Conservation (phyloP, 35 echinoderm and acorn worm genomes). For the Lytechinus variegatus region DNA sequence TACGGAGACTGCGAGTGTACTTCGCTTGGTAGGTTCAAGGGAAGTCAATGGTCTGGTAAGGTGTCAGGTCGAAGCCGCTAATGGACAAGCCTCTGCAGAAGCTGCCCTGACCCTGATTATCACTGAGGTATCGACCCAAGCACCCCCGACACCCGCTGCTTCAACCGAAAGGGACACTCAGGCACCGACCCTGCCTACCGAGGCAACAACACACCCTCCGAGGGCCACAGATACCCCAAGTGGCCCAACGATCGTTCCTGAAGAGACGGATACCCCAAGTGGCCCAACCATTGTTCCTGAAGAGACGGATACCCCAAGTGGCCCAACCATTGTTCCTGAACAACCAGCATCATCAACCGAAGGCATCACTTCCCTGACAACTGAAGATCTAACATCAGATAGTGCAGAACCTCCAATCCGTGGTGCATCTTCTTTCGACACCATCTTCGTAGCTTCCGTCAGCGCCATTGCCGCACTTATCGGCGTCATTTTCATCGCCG, state of each 20-base stretch:
- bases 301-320: background rate
- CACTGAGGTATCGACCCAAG: background rate
- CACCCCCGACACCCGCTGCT: background rate
- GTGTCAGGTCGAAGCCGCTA: constrained; percentile 54
- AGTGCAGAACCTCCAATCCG: background rate
- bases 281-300: background rate
- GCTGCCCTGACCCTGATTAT: constrained; percentile 25
- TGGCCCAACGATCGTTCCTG: background rate
- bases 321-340: background rate
- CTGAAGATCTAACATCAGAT: background rate
- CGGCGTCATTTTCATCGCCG: constrained; percentile 20
- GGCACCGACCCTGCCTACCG: background rate
- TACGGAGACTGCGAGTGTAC: background rate
- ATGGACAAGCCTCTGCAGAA: constrained; percentile 30
- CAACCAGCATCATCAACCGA: background rate
- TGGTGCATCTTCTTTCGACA: background rate
- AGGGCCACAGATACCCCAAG: background rate
- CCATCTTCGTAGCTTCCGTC: constrained; percentile 32
- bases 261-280: background rate
- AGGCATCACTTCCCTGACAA: background rate
- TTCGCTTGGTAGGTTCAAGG: constrained; percentile 34
- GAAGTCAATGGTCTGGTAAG: constrained; percentile 25
- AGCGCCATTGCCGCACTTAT: background rate
- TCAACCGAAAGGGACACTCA: background rate
- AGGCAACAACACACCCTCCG: background rate